Evolutionary conservation across 2,113 vertebrate species (phyloP).

Genomic region (Spheniscus mendiculus): DNA sequence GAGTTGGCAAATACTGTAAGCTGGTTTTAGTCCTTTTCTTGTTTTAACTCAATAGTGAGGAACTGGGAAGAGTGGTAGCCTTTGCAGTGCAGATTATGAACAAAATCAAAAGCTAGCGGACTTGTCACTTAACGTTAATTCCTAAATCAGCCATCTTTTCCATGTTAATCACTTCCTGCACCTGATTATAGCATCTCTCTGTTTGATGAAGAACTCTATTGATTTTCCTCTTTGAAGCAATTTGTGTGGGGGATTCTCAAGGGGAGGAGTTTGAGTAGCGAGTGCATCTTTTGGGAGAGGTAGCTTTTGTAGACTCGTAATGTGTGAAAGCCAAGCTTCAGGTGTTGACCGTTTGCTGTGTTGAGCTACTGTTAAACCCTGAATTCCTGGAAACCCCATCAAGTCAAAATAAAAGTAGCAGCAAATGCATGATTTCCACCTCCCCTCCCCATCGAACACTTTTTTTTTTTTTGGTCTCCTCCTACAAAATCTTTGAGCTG

Average conservation of each 20-base stretch:
- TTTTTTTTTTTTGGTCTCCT: background rate
- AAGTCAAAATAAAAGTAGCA: background rate
- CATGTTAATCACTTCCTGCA: background rate
- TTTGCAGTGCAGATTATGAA: background rate
- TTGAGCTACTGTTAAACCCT: background rate
- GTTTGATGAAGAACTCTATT: background rate
- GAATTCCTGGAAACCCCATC: background rate
- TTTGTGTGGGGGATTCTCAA: background rate
- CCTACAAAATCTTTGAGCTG: background rate
- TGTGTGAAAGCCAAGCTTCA: background rate
- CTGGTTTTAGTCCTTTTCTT: conserved; percentile 3
- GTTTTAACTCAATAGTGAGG: background rate
- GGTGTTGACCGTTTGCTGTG: background rate
- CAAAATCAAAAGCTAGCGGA: background rate
- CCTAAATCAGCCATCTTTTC: conserved; percentile 3
- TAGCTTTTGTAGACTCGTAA: background rate
- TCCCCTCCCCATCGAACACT: background rate
- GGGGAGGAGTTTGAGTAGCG: background rate
- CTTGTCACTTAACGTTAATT: background rate
- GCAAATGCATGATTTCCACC: background rate
- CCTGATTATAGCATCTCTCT: background rate
- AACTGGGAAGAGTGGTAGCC: background rate
- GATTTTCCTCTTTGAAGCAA: background rate
- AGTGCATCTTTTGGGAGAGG: background rate
- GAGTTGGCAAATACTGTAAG: background rate